Evolutionary conservation across 1,140 invertebrate genomes (phyloP), one percentile per base, ranked within the genome.

Genomic region (Papilio dardanus): DNA sequence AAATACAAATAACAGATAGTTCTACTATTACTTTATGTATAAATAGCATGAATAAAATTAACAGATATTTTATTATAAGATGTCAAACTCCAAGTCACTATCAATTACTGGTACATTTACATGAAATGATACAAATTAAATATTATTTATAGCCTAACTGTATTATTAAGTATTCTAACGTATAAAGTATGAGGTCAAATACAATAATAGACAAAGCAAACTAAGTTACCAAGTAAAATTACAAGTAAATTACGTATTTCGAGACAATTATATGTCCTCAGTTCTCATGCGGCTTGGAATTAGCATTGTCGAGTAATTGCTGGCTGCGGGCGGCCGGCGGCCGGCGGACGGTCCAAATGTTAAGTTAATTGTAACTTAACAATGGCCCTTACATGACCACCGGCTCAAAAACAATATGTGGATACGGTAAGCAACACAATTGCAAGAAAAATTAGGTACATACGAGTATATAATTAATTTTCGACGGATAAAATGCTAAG

Each of bases 361-460:
- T 28, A 62, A 62, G 21, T 62, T 62, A 62, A 62, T 62, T 62
- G 54, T 62, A 28, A 28, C 54, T 62, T 62, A 62, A 62, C 54
- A 62, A 62, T 62, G 2, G 24, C 54, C 46, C 19, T 62, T 62
- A 62, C 10, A 62, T 62, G 54, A 28, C 54, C 24, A 62, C 14
- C 54, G 24, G 24, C 24, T 54, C 50, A 54, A 54, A 54, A 54
- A 54, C n/a, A 54, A 54, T 62, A 62, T 62, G 24, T 16, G 12
- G 24, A 6, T 16, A 62, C 24, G 12, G 54, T 62, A 21, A 28
- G 54, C 54, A 62, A 6, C 50, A 21, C 19, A 54, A 54, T 7
- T 24, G 19, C 0, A 24, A 8, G 24, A 37, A 37, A 8, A 37
- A 3, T n/a, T n/a, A n/a, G n/a, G n/a, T n/a, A n/a, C n/a, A n/a